A percentile compares a stretch with the other conserved stretches of the same genome.
phyloP scores from a whole-genome alignment of 2,113 vertebrate genomes.

The Amphilophus citrinellus region DNA sequence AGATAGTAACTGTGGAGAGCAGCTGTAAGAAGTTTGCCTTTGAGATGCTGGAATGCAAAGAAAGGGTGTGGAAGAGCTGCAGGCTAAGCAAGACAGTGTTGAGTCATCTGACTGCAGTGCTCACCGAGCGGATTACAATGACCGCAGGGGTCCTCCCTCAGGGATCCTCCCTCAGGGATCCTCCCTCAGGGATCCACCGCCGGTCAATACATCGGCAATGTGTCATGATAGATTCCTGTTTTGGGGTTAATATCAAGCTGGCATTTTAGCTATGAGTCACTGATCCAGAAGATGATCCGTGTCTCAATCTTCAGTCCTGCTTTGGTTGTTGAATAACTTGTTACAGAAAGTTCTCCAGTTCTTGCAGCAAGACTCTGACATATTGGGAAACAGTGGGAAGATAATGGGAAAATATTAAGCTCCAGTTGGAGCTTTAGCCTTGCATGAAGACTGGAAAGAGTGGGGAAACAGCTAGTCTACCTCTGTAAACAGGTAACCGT shows the following conservation, averaged over 20 bases:
- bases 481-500: not conserved
- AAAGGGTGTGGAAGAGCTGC: not conserved
- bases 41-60: conserved; percentile 34
- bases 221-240: conserved; percentile 65
- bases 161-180: conserved; percentile 17
- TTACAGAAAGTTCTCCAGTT: not conserved
- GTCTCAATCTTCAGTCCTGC: conserved; percentile 49
- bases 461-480: not conserved
- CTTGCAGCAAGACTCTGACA: not conserved
- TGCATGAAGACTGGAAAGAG: not conserved
- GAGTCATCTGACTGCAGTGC: conserved; percentile 33
- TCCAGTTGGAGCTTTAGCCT: not conserved
- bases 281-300: conserved; percentile 64
- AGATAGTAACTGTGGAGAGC: not conserved
- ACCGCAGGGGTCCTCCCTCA: conserved; percentile 15
- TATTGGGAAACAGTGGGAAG: not conserved
- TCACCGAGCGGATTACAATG: conserved; percentile 19
- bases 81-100: conserved; percentile 12
- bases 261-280: conserved; percentile 65
- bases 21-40: not conserved
- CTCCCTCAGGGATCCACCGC: conserved; percentile 25
- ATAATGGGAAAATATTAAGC: not conserved
- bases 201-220: conserved; percentile 70
- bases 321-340: conserved; percentile 14
- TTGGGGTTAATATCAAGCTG: conserved; percentile 58